Conservation (phyloP, 1,140 invertebrate genomes). For the Amphibalanus amphitrite region DNA sequence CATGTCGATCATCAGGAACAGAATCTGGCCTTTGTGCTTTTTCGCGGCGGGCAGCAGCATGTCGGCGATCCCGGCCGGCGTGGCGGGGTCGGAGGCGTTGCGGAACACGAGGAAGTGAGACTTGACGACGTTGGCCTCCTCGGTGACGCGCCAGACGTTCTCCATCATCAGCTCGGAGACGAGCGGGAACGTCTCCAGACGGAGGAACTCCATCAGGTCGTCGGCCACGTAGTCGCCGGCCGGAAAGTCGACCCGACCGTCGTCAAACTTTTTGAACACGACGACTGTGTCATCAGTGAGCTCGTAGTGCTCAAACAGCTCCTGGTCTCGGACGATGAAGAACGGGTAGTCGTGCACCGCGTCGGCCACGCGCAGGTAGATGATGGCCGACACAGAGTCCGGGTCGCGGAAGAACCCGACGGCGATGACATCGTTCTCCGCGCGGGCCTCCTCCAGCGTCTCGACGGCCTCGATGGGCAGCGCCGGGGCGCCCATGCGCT, state of each 20-base stretch:
- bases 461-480: background rate
- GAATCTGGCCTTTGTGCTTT: background rate
- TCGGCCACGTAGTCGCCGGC: background rate
- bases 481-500: background rate
- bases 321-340: background rate
- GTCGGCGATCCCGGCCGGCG: background rate
- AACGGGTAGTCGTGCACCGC: background rate
- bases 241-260: background rate
- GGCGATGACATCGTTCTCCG: background rate
- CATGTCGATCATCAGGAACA: background rate
- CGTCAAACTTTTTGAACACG: constrained; percentile 1
- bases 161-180: background rate
- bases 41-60: background rate
- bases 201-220: background rate
- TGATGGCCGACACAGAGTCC: background rate
- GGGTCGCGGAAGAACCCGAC: constrained; percentile 1
- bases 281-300: background rate
- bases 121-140: background rate
- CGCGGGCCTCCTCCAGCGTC: background rate
- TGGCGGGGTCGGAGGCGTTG: background rate
- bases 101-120: background rate
- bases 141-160: background rate
- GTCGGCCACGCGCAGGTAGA: background rate
- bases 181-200: background rate
- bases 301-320: background rate